Percentiles rank a stretch among this genome's conserved stretches.
These are phyloP conservation scores for Drosophila borealis DNA, from an alignment of 2,888 invertebrate genomes.

Conservation along the genomic window DNA sequence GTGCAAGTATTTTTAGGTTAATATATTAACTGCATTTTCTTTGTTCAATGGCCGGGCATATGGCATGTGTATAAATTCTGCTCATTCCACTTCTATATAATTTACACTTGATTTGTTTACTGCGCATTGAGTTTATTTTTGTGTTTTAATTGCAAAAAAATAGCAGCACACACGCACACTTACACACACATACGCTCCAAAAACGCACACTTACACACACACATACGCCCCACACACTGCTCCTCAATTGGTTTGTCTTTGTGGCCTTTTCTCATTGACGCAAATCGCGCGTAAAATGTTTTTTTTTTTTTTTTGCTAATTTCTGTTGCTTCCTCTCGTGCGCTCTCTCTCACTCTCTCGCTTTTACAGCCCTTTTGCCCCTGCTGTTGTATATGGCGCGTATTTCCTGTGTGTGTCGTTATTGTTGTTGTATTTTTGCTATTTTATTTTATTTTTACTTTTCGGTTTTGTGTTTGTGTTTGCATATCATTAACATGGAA, in stretches of 20 bases:
- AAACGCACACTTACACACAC: neutral
- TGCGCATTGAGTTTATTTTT: slow-evolving; percentile 59
- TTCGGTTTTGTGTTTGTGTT: slow-evolving; percentile 56
- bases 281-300: slow-evolving; percentile 70
- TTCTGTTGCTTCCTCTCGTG: slow-evolving; percentile 48
- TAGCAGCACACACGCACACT: slow-evolving; percentile 16
- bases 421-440: slow-evolving; percentile 25
- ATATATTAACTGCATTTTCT: slow-evolving; percentile 54
- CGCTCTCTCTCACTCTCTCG: slow-evolving; percentile 10
- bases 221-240: neutral
- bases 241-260: slow-evolving; percentile 27
- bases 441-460: slow-evolving; percentile 52
- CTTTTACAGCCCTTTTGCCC: slow-evolving; percentile 29
- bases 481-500: slow-evolving; percentile 75
- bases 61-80: slow-evolving; percentile 7
- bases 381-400: slow-evolving; percentile 57
- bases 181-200: neutral
- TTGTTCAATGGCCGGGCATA: slow-evolving; percentile 37
- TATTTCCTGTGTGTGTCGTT: slow-evolving; percentile 46
- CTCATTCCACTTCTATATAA: slow-evolving; percentile 45
- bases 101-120: slow-evolving; percentile 75
- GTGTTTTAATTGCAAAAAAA: slow-evolving; percentile 69
- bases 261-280: slow-evolving; percentile 63
- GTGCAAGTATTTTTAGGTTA: slow-evolving; percentile 27
- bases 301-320: slow-evolving; percentile 59